A percentile compares a stretch with the other conserved stretches of the same genome.
phyloP scores from a whole-genome alignment of 1,140 invertebrate species.

The Apis dorsata region DNA sequence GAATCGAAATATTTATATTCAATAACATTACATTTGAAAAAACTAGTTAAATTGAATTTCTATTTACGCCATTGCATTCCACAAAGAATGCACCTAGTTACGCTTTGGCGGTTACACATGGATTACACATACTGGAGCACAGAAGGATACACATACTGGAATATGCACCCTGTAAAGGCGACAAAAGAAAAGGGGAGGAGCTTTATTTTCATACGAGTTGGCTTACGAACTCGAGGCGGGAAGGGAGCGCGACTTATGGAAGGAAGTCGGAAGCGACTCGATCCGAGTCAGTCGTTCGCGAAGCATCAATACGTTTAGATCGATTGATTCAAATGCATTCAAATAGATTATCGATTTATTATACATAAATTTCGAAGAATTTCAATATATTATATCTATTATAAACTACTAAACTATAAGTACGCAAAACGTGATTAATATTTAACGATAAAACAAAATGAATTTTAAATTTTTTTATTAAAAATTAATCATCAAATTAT shows the following conservation, averaged over 20 bases:
- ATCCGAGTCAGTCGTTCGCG: slow-evolving; percentile 59
- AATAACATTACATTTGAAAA: neutral
- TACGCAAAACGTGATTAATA: neutral
- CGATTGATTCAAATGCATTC: slow-evolving; percentile 13
- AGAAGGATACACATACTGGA: slow-evolving; percentile 37
- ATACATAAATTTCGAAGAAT: neutral
- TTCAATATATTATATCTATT: no score
- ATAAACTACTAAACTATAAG: neutral
- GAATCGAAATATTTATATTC: neutral
- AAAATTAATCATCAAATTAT: neutral
- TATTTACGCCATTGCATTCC: slow-evolving; percentile 15
- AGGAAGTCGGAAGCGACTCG: slow-evolving; percentile 69
- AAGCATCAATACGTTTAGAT: slow-evolving; percentile 44
- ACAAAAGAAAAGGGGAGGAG: slow-evolving; percentile 58
- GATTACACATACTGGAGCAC: slow-evolving; percentile 44
- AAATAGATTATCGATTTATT: neutral
- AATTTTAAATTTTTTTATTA: neutral
- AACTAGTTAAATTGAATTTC: slow-evolving; percentile 33
- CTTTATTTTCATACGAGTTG: slow-evolving; percentile 68
- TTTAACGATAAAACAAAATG: neutral
- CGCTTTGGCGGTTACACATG: slow-evolving; percentile 70
- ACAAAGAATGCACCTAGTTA: slow-evolving; percentile 59
- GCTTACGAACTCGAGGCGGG: slow-evolving; percentile 69
- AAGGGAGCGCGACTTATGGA: slow-evolving; percentile 64
- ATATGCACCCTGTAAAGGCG: slow-evolving; percentile 44